phyloP scores from a whole-genome alignment of 2,888 invertebrate genomes.

The Tiliacea citrago region DNA sequence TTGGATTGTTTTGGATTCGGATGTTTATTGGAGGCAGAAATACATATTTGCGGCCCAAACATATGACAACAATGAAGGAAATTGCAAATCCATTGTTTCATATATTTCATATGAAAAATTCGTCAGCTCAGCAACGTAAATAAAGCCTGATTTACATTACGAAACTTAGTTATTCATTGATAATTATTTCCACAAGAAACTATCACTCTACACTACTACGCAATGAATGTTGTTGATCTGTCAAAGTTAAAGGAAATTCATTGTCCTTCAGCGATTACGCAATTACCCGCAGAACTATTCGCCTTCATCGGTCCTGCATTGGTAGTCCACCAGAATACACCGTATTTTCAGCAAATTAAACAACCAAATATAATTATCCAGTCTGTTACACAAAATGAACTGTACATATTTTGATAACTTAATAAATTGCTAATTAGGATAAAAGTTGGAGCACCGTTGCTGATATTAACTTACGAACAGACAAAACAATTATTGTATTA shows the following conservation, averaged over 20 bases:
- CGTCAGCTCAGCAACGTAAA: no score
- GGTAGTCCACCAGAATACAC: neutral
- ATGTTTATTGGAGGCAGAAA: no score
- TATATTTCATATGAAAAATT: no score
- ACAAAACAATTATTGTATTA: conserved; percentile 65
- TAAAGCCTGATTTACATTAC: no score
- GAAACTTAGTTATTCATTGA: no score
- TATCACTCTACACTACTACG: no score
- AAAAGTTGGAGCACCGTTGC: conserved; percentile 59
- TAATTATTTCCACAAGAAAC: no score
- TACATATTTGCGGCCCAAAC: no score
- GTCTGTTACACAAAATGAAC: conserved; percentile 16
- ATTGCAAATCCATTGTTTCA: neutral
- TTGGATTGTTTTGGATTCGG: no score
- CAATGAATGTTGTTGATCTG: no score
- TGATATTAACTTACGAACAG: conserved; percentile 56
- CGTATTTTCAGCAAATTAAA: neutral
- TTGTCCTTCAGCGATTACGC: no score
- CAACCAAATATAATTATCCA: neutral
- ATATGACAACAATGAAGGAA: neutral
- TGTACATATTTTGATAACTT: conserved; percentile 52
- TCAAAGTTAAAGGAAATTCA: no score
- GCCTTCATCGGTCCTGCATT: neutral
- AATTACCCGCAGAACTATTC: neutral
- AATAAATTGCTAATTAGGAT: conserved; percentile 60